Evolutionary conservation across 2,888 invertebrate species (phyloP), one percentile per base, ranked within the genome.

Genomic region (Agonopterix arenella): DNA sequence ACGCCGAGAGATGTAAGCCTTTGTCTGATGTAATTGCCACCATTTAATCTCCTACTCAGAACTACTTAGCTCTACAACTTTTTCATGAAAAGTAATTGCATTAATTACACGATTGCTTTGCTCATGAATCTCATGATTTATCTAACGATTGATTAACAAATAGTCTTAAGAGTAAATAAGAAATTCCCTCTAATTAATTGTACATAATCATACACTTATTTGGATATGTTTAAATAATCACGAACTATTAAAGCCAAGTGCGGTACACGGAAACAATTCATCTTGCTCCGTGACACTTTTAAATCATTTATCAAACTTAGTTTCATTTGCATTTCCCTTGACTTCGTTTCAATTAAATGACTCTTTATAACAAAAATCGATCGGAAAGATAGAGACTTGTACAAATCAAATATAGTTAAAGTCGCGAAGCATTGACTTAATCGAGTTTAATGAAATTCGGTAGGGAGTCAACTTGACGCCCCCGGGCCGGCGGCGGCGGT

Each of bases 101-200:
- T 73, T 70, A 68, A 73, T 73, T 64, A 64, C 63, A 56, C 62
- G 65, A 70, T 71, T 68, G 62, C 59, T 66, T 63, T 55, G 49
- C 59, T 56, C 59, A 59, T 49, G 50, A 56, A 55, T 58, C 59
- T 56, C 59, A 59, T 49, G 50, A 56, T 55, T 58, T 49, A 60
- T 62, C 54, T 57, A 59, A n/a, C 5, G 28, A 28, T 28, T 28
- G 28, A 28, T 28, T 28, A 28, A 5, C 28, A 28, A 28, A 5
- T 28, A 5, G 28, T 28, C 4, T 7, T 28, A 28, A 7, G 28
- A 28, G 5, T 7, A 28, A 4, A 28, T 28, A 5, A 28, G 28
- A 28, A 28, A 28, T 28, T 28, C 4, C 28, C 28, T 28, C 28
- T 28, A 28, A 28, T 28, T 28, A 28, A 28, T 28, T 7, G 28